Conservation (phyloP, 2,888 invertebrate genomes). For the Epistrophe eligans region DNA sequence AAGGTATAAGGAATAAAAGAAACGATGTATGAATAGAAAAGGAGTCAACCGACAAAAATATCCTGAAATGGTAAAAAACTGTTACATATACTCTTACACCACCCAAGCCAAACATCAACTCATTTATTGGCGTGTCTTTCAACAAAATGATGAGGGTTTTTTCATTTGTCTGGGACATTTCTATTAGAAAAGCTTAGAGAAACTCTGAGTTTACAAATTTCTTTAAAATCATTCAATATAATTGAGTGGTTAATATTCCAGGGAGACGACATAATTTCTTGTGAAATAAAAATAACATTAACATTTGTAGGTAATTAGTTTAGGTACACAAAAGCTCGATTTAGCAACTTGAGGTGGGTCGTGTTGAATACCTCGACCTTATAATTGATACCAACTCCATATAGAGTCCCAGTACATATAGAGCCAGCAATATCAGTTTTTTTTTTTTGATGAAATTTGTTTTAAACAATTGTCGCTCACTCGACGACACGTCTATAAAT, state of each 20-base stretch:
- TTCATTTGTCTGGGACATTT: constrained; percentile 48
- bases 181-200: constrained; percentile 52
- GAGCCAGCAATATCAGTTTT: no score
- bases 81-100: not conserved
- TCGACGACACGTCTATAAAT: no score
- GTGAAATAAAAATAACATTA: not conserved
- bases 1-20: constrained; percentile 30
- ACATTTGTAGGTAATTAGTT: not conserved
- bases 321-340: not conserved
- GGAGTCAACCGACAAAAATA: constrained; percentile 10
- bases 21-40: constrained; percentile 56
- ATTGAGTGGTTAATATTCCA: constrained; percentile 65
- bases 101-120: constrained; percentile 40
- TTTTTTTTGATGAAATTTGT: no score
- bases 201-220: constrained; percentile 53
- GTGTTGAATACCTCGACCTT: no score
- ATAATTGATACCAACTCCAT: no score
- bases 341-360: no score
- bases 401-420: no score
- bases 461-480: no score
- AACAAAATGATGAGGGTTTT: constrained; percentile 46
- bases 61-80: constrained; percentile 13
- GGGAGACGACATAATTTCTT: not conserved
- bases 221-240: constrained; percentile 65
- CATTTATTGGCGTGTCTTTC: constrained; percentile 59